Evolutionary conservation across 92 coral and sea anemone species (phyloP).

Genomic region (Paramuricea clavata): DNA sequence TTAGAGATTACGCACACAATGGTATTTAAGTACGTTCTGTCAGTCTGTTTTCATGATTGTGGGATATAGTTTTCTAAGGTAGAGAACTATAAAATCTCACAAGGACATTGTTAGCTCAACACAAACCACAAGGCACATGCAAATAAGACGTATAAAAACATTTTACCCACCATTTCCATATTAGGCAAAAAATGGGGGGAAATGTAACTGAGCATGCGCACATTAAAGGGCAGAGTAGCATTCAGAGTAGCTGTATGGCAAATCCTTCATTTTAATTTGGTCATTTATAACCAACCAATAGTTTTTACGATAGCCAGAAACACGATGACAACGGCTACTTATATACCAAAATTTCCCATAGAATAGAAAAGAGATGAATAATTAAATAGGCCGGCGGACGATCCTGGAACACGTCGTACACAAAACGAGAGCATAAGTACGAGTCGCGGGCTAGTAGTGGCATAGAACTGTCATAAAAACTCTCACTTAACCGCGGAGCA

Average conservation of each 20-base stretch:
- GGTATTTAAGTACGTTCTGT: neutral
- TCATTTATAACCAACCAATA: too few relatives aligned
- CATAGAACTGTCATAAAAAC: too few relatives aligned
- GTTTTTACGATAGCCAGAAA: too few relatives aligned
- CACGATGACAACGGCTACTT: too few relatives aligned
- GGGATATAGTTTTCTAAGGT: conserved; percentile 9
- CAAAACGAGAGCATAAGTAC: too few relatives aligned
- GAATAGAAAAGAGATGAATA: neutral
- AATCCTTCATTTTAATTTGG: neutral
- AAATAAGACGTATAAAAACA: neutral
- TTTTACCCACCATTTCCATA: neutral
- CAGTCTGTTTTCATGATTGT: neutral
- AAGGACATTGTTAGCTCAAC: neutral
- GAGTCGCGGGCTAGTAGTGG: too few relatives aligned
- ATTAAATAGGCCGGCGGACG: too few relatives aligned
- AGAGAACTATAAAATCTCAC: neutral
- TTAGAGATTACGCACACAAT: neutral
- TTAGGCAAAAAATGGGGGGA: neutral
- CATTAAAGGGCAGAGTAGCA: too few relatives aligned
- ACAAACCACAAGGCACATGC: neutral
- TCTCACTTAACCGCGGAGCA: too few relatives aligned
- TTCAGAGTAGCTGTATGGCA: neutral
- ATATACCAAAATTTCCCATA: too few relatives aligned
- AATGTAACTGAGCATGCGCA: conserved; percentile 35
- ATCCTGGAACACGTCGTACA: too few relatives aligned